phyloP scores from a whole-genome alignment of 2,888 invertebrate genomes.

The Orthosia cruda region DNA sequence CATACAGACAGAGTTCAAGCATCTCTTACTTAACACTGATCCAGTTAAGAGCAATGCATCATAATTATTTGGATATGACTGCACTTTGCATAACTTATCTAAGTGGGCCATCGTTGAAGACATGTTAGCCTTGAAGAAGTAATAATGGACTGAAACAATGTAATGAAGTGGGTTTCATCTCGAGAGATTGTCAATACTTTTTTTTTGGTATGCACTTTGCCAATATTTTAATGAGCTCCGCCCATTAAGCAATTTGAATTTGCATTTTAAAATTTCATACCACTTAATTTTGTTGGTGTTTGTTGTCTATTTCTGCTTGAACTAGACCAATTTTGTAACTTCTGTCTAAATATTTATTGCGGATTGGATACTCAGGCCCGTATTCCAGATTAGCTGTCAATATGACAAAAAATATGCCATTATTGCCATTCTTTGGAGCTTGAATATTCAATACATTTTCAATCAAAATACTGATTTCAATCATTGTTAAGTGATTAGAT shows the following conservation, averaged over 20 bases:
- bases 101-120: slow-evolving; percentile 48
- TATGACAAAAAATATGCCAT: too few species aligned
- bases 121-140: slow-evolving; percentile 46
- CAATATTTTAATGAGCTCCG: slow-evolving; percentile 2
- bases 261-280: not conserved
- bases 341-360: too few species aligned
- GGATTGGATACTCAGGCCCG: too few species aligned
- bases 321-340: too few species aligned
- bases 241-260: not conserved
- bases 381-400: too few species aligned
- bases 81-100: slow-evolving; percentile 60
- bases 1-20: slow-evolving; percentile 34
- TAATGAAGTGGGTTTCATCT: not conserved
- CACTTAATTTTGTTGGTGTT: too few species aligned
- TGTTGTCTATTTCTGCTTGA: too few species aligned
- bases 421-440: not conserved
- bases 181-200: slow-evolving; percentile 18
- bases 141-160: slow-evolving; percentile 39
- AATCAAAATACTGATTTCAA: not conserved
- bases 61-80: slow-evolving; percentile 33
- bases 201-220: slow-evolving; percentile 30
- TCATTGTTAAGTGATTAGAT: not conserved
- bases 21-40: slow-evolving; percentile 24
- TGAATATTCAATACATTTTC: not conserved
- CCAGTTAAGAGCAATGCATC: slow-evolving; percentile 39